phyloP scores from a whole-genome alignment of 2,888 invertebrate species.

The Heliconius ismenius region DNA sequence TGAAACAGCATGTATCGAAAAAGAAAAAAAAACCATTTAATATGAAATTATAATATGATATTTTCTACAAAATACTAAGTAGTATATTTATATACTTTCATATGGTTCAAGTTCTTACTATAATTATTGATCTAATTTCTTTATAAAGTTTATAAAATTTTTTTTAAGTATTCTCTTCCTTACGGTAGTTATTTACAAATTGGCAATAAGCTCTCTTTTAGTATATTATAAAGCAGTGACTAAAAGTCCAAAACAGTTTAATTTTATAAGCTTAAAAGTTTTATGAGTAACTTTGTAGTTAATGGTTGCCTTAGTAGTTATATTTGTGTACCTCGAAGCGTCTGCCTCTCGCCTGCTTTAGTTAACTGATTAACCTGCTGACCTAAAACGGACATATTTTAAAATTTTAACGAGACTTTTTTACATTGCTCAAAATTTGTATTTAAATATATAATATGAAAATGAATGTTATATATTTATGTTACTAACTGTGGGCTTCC shows the following conservation, averaged over 20 bases:
- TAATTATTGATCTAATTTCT: not conserved
- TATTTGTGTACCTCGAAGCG: slow-evolving; percentile 9
- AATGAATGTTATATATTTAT: not conserved
- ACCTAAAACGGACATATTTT: slow-evolving; percentile 20
- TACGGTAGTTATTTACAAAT: not conserved
- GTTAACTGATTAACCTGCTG: slow-evolving; percentile 26
- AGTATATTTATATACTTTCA: too few species aligned
- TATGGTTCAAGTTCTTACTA: too few species aligned
- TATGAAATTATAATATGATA: too few species aligned
- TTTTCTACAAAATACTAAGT: too few species aligned
- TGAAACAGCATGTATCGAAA: too few species aligned
- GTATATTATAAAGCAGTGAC: not conserved
- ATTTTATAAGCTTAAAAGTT: not conserved
- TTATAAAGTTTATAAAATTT: not conserved
- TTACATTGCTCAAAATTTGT: slow-evolving; percentile 4
- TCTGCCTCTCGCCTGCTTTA: slow-evolving; percentile 21
- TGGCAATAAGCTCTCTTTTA: not conserved
- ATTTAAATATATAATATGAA: slow-evolving; percentile 4
- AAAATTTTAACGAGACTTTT: slow-evolving; percentile 10
- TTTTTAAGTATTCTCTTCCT: not conserved
- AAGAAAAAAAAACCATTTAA: too few species aligned
- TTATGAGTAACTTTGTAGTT: not conserved
- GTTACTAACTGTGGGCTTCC: not conserved
- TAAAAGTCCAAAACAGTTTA: not conserved
- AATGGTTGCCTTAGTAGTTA: slow-evolving; percentile 8